Percentiles rank a stretch among this genome's conserved stretches.
Evolutionary conservation across 2,797 vertebrate genomes (phyloP).

Genomic region (Austrolebias charrua): DNA sequence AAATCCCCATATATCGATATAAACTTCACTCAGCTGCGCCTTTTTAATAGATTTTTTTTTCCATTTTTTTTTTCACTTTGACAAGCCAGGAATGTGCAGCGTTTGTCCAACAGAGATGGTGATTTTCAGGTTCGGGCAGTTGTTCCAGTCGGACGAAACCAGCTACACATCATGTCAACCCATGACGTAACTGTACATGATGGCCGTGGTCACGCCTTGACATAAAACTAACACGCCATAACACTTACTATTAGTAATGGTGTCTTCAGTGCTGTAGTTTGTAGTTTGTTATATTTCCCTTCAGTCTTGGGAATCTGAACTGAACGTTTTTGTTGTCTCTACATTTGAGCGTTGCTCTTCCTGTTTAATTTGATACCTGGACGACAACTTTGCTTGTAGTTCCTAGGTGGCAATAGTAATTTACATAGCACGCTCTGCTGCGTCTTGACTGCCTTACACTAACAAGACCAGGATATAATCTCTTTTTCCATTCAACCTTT

Average conservation of each 20-base stretch:
- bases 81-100: slow-evolving; percentile 69
- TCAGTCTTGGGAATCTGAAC: background rate
- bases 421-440: slow-evolving; percentile 7
- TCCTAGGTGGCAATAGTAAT: background rate
- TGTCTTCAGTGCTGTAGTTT: background rate
- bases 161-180: slow-evolving; percentile 35
- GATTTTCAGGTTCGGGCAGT: slow-evolving; percentile 76
- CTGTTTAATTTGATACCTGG: slow-evolving; percentile 10
- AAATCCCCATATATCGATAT: background rate
- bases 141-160: slow-evolving; percentile 74
- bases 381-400: slow-evolving; percentile 7
- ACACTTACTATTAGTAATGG: too few relatives aligned
- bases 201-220: slow-evolving; percentile 48
- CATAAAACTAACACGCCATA: slow-evolving; percentile 6
- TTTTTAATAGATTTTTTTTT: background rate
- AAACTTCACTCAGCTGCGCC: background rate
- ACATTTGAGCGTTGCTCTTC: slow-evolving; percentile 2
- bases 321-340: background rate
- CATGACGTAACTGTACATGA: slow-evolving; percentile 57
- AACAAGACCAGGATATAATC: background rate
- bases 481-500: background rate
- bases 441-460: background rate
- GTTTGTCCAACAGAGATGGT: slow-evolving; percentile 56
- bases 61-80: slow-evolving; percentile 40
- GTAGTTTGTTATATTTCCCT: background rate